Conservation (phyloP, 2,797 vertebrate species). For the Dendrocincla tyrannina region DNA sequence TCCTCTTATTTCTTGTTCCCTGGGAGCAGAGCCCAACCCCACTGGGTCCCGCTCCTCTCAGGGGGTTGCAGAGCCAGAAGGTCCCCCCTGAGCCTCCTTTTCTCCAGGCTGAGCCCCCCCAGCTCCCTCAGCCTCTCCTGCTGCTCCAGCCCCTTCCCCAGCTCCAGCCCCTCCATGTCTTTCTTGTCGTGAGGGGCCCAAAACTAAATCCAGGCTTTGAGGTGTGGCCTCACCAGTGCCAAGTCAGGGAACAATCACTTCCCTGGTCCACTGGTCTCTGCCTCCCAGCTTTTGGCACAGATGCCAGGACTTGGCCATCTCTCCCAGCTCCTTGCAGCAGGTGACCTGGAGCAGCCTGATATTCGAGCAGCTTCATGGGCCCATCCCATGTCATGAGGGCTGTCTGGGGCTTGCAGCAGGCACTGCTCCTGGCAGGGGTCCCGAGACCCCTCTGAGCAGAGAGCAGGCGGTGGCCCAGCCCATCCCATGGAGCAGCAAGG, state of each 20-base stretch:
- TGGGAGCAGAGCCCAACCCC: accelerated
- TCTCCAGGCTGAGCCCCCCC: neutral
- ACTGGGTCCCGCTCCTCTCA: neutral
- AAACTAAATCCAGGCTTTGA: neutral
- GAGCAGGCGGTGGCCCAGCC: neutral
- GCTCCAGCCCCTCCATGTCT: neutral
- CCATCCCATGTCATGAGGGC: neutral
- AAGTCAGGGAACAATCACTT: neutral
- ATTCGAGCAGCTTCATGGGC: neutral
- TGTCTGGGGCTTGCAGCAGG: neutral
- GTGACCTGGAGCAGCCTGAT: neutral
- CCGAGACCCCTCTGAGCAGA: neutral
- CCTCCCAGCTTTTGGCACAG: neutral
- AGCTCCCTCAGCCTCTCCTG: neutral
- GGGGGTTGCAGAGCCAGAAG: neutral
- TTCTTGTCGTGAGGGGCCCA: neutral
- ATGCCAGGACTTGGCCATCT: neutral
- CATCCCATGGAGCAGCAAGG: accelerated
- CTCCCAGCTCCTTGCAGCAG: neutral
- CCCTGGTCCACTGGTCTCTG: neutral
- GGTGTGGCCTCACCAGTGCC: neutral
- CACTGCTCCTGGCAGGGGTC: neutral
- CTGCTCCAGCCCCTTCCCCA: neutral
- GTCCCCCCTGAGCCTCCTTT: neutral
- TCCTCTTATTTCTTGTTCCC: neutral